Evolutionary conservation across 2,113 vertebrate species (phyloP).

Genomic region (Calyptomena viridis): DNA sequence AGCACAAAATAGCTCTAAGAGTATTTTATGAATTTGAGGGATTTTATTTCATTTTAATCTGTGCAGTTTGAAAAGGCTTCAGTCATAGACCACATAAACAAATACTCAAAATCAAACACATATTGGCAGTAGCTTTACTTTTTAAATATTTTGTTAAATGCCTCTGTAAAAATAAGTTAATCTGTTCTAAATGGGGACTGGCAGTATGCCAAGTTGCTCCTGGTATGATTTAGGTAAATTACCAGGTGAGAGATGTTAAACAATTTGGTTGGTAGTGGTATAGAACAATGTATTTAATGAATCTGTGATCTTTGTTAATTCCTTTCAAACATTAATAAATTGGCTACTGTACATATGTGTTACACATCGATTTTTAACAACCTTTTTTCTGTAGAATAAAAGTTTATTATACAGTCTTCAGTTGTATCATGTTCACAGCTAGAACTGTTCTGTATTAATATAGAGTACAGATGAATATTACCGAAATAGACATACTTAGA

Average conservation of each 20-base stretch:
- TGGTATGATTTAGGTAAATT: background rate
- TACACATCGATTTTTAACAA: constrained; percentile 20
- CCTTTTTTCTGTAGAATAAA: constrained; percentile 40
- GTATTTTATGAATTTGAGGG: background rate
- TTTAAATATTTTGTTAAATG: background rate
- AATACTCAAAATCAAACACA: constrained; percentile 11
- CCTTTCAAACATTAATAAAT: constrained; percentile 42
- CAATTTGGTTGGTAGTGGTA: background rate
- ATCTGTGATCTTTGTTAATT: background rate
- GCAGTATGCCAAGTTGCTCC: background rate
- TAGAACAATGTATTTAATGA: background rate
- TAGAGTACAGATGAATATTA: background rate
- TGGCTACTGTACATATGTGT: constrained; percentile 40
- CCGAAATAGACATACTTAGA: background rate
- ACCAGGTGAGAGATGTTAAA: background rate
- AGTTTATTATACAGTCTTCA: constrained; percentile 4
- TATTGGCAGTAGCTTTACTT: constrained; percentile 50
- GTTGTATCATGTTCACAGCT: constrained; percentile 6
- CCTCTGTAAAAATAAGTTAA: background rate
- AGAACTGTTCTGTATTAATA: background rate
- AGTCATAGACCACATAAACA: background rate
- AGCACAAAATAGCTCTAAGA: background rate
- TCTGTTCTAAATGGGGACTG: background rate
- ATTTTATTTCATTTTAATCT: background rate
- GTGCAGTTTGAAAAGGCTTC: background rate